Conservation (phyloP, 1,140 invertebrate species). For the Rhopalosiphum padi region DNA sequence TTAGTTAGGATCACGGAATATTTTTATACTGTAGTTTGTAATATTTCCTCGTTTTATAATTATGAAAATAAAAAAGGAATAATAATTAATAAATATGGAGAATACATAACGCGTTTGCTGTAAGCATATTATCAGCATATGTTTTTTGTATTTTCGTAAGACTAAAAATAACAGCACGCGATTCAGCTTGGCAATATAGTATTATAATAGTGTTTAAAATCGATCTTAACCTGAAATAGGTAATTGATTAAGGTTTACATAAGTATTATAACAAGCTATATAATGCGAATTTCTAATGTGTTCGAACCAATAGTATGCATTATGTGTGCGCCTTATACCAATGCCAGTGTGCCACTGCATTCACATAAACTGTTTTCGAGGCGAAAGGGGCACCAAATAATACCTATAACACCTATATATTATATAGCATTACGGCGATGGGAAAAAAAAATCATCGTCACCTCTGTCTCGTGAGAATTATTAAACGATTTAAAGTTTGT, state of each 20-base stretch:
- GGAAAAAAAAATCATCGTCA: not conserved
- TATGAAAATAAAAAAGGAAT: not conserved
- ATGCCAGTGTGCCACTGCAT: not conserved
- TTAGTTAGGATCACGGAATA: not conserved
- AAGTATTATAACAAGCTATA: not conserved
- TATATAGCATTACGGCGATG: not conserved
- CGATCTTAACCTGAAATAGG: not conserved
- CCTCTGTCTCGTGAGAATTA: not conserved
- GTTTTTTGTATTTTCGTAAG: not conserved
- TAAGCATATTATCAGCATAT: not conserved
- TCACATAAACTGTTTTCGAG: not conserved
- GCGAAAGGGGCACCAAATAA: not conserved
- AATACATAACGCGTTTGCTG: not conserved
- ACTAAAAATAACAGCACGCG: not conserved
- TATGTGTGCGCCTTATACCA: not conserved
- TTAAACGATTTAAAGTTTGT: not conserved
- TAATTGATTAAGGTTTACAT: not conserved
- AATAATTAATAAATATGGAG: not conserved
- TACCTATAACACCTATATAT: not conserved
- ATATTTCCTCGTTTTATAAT: not conserved
- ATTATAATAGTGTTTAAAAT: not conserved
- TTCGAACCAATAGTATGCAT: not conserved
- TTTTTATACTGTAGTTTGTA: not conserved
- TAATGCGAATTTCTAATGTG: not conserved
- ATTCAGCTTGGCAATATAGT: not conserved